phyloP scores from a whole-genome alignment of 2,797 vertebrate species.

The Nannoperca obscura region DNA sequence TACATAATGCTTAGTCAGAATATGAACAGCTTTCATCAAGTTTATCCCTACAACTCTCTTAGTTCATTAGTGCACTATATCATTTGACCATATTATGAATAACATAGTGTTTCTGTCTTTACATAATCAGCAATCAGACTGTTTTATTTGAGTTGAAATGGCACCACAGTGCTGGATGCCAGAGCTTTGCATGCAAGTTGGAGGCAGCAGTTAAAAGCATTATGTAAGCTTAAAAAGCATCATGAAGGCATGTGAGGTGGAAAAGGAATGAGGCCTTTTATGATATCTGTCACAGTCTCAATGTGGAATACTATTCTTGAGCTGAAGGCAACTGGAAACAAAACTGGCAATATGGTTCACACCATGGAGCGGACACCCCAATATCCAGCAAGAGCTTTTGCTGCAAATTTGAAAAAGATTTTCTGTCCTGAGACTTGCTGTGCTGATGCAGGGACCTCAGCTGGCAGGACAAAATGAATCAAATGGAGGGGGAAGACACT shows the following conservation, averaged over 20 bases:
- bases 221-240: constrained; percentile 64
- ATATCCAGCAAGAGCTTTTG: constrained; percentile 50
- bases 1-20: constrained; percentile 67
- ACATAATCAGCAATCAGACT: constrained; percentile 56
- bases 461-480: constrained; percentile 64
- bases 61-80: constrained; percentile 59
- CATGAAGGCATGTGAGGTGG: constrained; percentile 35
- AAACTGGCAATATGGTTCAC: constrained; percentile 67
- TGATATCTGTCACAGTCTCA: constrained; percentile 51
- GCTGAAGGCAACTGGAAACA: constrained; percentile 72
- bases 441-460: constrained; percentile 53
- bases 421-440: constrained; percentile 52
- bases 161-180: constrained; percentile 32
- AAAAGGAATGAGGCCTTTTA: constrained; percentile 37
- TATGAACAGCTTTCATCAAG: constrained; percentile 62
- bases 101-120: constrained; percentile 51
- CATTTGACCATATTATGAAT: constrained; percentile 41
- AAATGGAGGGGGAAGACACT: constrained; percentile 36
- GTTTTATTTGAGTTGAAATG: constrained; percentile 55
- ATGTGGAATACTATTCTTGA: constrained; percentile 53
- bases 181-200: constrained; percentile 32
- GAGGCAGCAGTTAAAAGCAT: constrained; percentile 60
- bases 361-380: constrained; percentile 62
- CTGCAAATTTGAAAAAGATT: constrained; percentile 65
- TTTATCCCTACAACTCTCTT: constrained; percentile 50